These are phyloP conservation scores for Nebria brevicollis DNA, from an alignment of 2,888 invertebrate species.

Conservation along the genomic window DNA sequence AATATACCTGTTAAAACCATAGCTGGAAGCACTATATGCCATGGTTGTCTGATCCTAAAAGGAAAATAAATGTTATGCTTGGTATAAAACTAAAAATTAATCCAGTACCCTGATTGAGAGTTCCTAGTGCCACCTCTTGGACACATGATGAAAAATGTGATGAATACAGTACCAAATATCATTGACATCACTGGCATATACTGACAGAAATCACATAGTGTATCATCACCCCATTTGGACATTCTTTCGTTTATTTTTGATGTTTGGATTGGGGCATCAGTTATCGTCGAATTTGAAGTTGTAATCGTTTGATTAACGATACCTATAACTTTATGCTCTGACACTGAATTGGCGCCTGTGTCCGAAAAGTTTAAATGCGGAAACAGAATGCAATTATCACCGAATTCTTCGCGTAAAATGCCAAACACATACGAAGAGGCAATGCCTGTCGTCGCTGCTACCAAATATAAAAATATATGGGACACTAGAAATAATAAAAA, in stretches of 20 bases:
- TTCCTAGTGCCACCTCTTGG: constrained; percentile 54
- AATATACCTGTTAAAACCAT: constrained; percentile 50
- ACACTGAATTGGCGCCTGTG: background rate
- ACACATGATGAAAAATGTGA: constrained; percentile 53
- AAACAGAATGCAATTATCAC: constrained; percentile 33
- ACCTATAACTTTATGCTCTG: background rate
- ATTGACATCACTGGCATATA: constrained; percentile 53
- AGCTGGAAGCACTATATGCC: constrained; percentile 55
- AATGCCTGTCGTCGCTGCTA: constrained; percentile 23
- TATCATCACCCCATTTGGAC: constrained; percentile 49
- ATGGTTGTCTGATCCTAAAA: constrained; percentile 54
- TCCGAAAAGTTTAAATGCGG: constrained; percentile 24
- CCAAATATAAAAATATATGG: constrained; percentile 22
- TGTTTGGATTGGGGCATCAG: background rate
- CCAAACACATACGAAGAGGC: constrained; percentile 19
- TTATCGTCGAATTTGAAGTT: background rate
- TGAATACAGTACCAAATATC: constrained; percentile 53
- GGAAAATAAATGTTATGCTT: constrained; percentile 4
- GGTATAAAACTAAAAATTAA: background rate
- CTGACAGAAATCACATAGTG: constrained; percentile 53
- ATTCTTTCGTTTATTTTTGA: background rate
- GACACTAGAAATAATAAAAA: constrained; percentile 20
- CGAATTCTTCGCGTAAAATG: constrained; percentile 22
- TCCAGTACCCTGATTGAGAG: constrained; percentile 51
- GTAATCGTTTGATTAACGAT: background rate